Percentiles rank a stretch among this genome's conserved stretches.
These are phyloP conservation scores for Enteromius treurensis DNA, from an alignment of 2,797 vertebrate genomes.

Conservation along the genomic window DNA sequence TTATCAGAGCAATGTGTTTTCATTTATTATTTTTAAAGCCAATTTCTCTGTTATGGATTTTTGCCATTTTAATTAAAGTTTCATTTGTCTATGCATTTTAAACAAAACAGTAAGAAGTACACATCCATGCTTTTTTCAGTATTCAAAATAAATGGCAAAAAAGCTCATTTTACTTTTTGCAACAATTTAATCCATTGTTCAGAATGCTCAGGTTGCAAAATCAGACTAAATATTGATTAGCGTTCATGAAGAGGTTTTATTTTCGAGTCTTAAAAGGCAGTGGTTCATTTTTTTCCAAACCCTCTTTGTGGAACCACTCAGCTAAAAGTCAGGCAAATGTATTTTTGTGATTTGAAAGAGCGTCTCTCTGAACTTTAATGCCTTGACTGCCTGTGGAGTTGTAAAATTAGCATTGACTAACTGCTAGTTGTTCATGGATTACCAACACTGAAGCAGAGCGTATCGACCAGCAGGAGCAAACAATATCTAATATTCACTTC, in stretches of 20 bases:
- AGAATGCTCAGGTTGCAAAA: not conserved
- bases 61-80: not conserved
- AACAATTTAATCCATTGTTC: not conserved
- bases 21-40: not conserved
- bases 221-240: not conserved
- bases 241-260: not conserved
- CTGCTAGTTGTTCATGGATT: slow-evolving; percentile 11
- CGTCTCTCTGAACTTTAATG: not conserved
- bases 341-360: not conserved
- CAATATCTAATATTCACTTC: not conserved
- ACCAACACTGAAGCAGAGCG: not conserved
- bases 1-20: not conserved
- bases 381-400: not conserved
- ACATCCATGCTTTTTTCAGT: not conserved
- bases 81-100: not conserved
- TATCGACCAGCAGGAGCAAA: slow-evolving; percentile 14
- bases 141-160: not conserved
- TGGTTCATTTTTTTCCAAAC: too few relatives aligned
- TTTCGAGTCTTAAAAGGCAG: not conserved
- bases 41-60: not conserved
- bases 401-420: slow-evolving; percentile 32
- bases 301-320: not conserved
- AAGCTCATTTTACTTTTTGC: not conserved
- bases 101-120: not conserved
- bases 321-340: not conserved